Base-by-base conservation (phyloP, 2,797 vertebrate species). In the Sylvia borin region DNA sequence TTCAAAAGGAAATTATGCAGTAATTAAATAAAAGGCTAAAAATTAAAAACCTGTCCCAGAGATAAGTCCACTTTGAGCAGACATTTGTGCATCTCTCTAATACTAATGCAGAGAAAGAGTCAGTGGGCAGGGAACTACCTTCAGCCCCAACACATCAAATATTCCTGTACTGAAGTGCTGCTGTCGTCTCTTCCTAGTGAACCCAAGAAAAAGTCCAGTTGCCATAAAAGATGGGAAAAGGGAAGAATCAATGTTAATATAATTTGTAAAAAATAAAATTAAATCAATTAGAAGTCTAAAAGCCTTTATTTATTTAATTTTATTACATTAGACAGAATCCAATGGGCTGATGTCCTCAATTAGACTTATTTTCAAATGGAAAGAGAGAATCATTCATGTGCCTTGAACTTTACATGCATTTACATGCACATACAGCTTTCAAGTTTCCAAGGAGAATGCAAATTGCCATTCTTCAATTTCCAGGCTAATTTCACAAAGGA, bases 1-100 rank as follows among this genome's bases (percentile, higher is more conserved):
- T 93, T 72, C 38, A 74, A 55, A 76, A 80, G 74, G 62, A 73
- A 96, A 92, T 91, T 34, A 76, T 27, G 34, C 50, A 36, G 42
- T 93, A 89, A 92, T 92, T 91, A 91, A 95, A 91, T 53, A 85
- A 79, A 90, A 88, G 34, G 16, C 38, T 74, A 64, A 86, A 93
- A 91, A 70, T 76, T 43, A 60, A 83, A 94, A 92, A 54, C 36
- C 24, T 14, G 54, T 72, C 66, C 45, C 62, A 61, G 60, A 70
- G 34, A 65, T 34, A 70, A 70, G 32, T 43, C 61, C 92, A 29
- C 70, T 79, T 58, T 60, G 57, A 92, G 54, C 68, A 93, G 72
- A 77, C 2, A 0, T 72, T 91, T 1, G 2, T 60, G 42, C 45
- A 48, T 77, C 45, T 67, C 16, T 70, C 42, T 36, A 36, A 38